Evolutionary conservation across 1,140 invertebrate genomes (phyloP), one percentile per base, ranked within the genome.

Genomic region (Zaprionus africanus): DNA sequence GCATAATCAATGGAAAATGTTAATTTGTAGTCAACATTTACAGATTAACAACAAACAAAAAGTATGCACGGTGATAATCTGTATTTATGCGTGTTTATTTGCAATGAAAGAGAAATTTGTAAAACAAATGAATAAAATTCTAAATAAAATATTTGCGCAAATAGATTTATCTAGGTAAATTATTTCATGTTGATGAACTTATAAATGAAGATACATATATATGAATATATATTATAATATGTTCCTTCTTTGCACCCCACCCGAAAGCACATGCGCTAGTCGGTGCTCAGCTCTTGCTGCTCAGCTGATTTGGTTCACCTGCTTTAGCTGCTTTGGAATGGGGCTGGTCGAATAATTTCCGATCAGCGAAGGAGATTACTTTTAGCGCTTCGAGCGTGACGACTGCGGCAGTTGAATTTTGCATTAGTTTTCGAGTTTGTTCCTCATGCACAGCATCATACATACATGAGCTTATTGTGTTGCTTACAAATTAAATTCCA

Each of bases 371-470:
- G 80, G 81, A 84, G 81, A 88, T 88, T 88, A 79, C 81, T 69
- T 81, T 88, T 51, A 78, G 79, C 66, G 61, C 70, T 46, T 70
- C 71, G 46, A 71, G 74, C 84, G 84, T 81, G 76, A 84, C 81
- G 84, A 87, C 81, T 87, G 81, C 84, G 71, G 84, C 84, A 87
- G 81, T 87, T 87, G 76, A 88, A 81, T 84, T 81, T 69, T 78
- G 64, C 65, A 77, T 81, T 72, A 34, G n/a, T 54, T 73, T 70
- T 69, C 78, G 24, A 36, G 17, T 34, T 28, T 43, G 70, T 17
- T 31, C 13, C 56, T 5, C 38, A 61, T 57, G 31, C 38, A 58
- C 7, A 43, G n/a, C 9, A 46, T 9, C 28, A 65, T 26, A 26
- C 19, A 41, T 56, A 54, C 28, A 41, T 26, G 34, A 15, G 38